Base-by-base conservation (phyloP, 2,888 invertebrate genomes). In the Drosophila multiciliata region DNA sequence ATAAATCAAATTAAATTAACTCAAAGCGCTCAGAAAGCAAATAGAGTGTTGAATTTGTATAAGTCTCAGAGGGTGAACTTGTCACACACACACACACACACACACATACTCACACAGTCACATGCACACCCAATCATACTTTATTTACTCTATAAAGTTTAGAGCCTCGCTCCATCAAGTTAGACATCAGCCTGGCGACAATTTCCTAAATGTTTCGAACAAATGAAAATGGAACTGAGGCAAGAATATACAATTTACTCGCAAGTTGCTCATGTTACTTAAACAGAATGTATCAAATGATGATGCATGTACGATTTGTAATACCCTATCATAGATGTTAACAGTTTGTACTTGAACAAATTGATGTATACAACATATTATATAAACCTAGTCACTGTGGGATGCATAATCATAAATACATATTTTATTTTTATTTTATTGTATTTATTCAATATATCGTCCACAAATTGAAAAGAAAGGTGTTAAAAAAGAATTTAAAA, bases 1-100 rank as follows among this genome's bases (percentile, higher is more conserved):
- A 87, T 84, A 87, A 84, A 84, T 84, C 83, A 84, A 82, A 78
- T 73, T 68, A 84, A 84, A 84, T 87, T 87, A 87, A 83, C 83
- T 83, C 80, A 68, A 71, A 63, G 57, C 50, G 55, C 52, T 50
- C 59, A 54, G 68, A 63, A 53, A 64, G 70, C 68, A 80, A 82
- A 80, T 82, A 60, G 73, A 87, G 80, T 73, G 75, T 66, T 73
- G 55, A 68, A 74, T 69, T 88, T 85, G 80, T 83, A 75, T 63
- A 78, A 74, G 60, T 71, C 78, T 67, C 67, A 86, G 68, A 66
- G 45, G 42, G 49, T 20, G 29, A 55, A 66, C 68, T 61, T 57
- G 73, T 73, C 68, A 69, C 69, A 74, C 42, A 64, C 64, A 63
- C 32, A 26, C 26, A 26, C 26, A 26, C 26, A 3, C 23, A 32